Base-by-base conservation (phyloP, 2,797 vertebrate species). In the Uromys caudimaculatus region DNA sequence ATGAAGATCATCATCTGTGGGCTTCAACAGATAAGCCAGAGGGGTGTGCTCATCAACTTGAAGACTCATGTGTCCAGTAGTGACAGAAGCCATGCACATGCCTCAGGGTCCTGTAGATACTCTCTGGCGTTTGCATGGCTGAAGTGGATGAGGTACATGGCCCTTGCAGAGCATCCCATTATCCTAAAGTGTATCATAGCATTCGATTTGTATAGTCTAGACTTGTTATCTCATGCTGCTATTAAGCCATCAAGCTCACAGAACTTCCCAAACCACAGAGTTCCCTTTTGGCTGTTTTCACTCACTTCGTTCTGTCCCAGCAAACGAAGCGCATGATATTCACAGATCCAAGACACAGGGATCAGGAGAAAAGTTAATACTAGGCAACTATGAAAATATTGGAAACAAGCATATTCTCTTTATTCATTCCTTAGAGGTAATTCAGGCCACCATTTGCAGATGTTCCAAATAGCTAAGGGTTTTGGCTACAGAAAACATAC, bases 171-270 rank as follows among this genome's bases (percentile, higher is more conserved):
- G 95, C 83, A 93, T 95, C 89, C 89, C 91, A 96, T 93, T 95
- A 87, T 96, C 97, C 54, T 93, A 90, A 95, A 93, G 64, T 54
- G 58, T 85, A 89, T 91, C 94, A 97, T 95, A 94, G 86, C 83
- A 87, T 95, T 95, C 90, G 92, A 75, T 94, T 96, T 95, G 93
- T 85, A 62, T 86, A 96, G 96, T 97, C 97, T 97, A 97, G 95
- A 96, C 95, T 94, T 93, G 71, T 95, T 96, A 98, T 97, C 97
- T 95, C 96, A 96, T 38, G 84, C 89, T 82, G 69, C 92, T 93
- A 95, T 97, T 96, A 97, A 97, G 89, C 92, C 95, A 95, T 94
- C 93, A 91, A 95, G 83, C 78, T 71, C 90, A 85, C 47, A 87
- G 89, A 76, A 91, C 86, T 97, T 96, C 95, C 91, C 91, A 95